These are phyloP conservation scores for Oryctolagus cuniculus DNA, from an alignment of 2,113 vertebrate genomes.

Conservation along the genomic window mOryCun1.1 NC_091440.1:61334501-61335000, in stretches of 20 bases:
- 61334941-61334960: slow-evolving; percentile 11
- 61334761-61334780: slow-evolving; percentile 43
- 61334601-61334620: slow-evolving; percentile 95
- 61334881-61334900: neutral
- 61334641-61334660: slow-evolving; percentile 99
- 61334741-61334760: slow-evolving; percentile 32
- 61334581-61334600: slow-evolving; percentile 97
- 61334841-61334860: slow-evolving; percentile 39
- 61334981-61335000: neutral
- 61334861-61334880: slow-evolving; percentile 1
- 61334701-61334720: slow-evolving; percentile 49
- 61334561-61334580: slow-evolving; percentile 73
- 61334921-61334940: neutral
- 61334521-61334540: neutral
- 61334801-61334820: slow-evolving; percentile 67
- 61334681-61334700: slow-evolving; percentile 96
- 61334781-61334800: slow-evolving; percentile 67
- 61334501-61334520: neutral
- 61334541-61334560: slow-evolving; percentile 34
- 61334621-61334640: slow-evolving; percentile 98
- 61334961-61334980: neutral
- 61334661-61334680: slow-evolving; percentile 98
- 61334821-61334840: slow-evolving; percentile 43
- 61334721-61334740: slow-evolving; percentile 47
- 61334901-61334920: slow-evolving; percentile 18